Evolutionary conservation across 2,888 invertebrate genomes (phyloP).

Genomic region (Caradrina clavipalpis): DNA sequence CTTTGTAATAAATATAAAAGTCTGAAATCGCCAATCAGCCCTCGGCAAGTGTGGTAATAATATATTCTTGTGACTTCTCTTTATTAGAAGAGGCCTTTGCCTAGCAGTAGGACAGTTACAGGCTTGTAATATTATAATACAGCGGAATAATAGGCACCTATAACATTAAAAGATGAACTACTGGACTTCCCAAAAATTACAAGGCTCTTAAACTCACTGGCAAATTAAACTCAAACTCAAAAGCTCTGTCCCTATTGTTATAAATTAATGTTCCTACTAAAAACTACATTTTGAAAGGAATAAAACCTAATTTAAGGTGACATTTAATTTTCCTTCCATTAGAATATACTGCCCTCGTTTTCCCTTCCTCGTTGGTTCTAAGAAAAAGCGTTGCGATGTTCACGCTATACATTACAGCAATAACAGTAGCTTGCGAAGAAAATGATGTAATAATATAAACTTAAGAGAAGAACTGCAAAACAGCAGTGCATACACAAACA

Average conservation of each 20-base stretch:
- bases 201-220: too few species aligned
- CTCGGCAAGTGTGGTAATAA: too few species aligned
- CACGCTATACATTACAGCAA: conserved; percentile 7
- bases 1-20: too few species aligned
- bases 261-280: background rate
- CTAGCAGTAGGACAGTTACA: too few species aligned
- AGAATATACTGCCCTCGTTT: conserved; percentile 8
- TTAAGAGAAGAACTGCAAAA: conserved; percentile 20
- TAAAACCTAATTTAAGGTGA: background rate
- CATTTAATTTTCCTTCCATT: conserved; percentile 6
- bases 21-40: too few species aligned
- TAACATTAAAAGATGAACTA: too few species aligned
- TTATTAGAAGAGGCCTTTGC: too few species aligned
- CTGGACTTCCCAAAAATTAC: too few species aligned
- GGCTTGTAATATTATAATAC: too few species aligned
- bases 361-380: background rate
- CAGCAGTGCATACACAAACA: conserved; percentile 10
- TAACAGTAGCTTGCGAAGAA: conserved; percentile 17
- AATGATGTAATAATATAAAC: conserved; percentile 20
- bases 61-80: too few species aligned
- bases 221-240: background rate
- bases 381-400: conserved; percentile 13
- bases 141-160: too few species aligned
- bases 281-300: background rate
- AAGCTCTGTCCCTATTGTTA: background rate